Evolutionary conservation across 2,888 invertebrate genomes (phyloP), one percentile per base, ranked within the genome.

Genomic region (Chironomus riparius): DNA sequence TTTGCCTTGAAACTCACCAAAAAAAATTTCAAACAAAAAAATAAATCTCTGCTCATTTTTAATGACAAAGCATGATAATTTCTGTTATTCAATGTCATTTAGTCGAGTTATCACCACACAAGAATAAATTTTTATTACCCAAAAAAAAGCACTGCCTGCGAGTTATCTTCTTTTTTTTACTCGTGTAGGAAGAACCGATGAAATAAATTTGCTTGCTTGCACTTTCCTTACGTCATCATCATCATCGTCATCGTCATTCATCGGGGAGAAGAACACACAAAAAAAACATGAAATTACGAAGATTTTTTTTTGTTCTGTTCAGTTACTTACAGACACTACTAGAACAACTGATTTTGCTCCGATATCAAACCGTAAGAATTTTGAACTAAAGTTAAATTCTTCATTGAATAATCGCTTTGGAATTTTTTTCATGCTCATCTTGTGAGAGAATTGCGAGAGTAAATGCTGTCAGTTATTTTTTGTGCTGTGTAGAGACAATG

Each of bases 361-460:
- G 50, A 50, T 70, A 50, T 50, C 24, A 70, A 70, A 70, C 50
- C 70, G 70, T 47, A 70, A 70, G 50, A 24, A 70, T 70, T 70
- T 70, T 70, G 50, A 70, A 70, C 70, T 70, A 15, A 70, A 48
- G 50, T 50, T 15, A 56, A 56, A 56, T 18, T 56, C 18, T 50
- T 15, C 50, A 50, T 38, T 38, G 38, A 38, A 38, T 38, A 38
- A 38, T 38, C 38, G 38, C 38, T 38, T 38, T 38, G 38, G 38
- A 38, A 38, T 38, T 7, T 38, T 38, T 38, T 38, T 28, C 28
- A 5, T 28, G 6, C 38, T 38, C 10, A 38, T 10, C 38, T 38
- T 2, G 2, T 10, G 38, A 38, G 38, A 38, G 38, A 38, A 38
- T 2, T 1, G 7, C 10, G 38, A 38, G 38, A 7, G n/a, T 4